phyloP scores from a whole-genome alignment of 2,888 invertebrate genomes.

The Nymphalis c-album region DNA sequence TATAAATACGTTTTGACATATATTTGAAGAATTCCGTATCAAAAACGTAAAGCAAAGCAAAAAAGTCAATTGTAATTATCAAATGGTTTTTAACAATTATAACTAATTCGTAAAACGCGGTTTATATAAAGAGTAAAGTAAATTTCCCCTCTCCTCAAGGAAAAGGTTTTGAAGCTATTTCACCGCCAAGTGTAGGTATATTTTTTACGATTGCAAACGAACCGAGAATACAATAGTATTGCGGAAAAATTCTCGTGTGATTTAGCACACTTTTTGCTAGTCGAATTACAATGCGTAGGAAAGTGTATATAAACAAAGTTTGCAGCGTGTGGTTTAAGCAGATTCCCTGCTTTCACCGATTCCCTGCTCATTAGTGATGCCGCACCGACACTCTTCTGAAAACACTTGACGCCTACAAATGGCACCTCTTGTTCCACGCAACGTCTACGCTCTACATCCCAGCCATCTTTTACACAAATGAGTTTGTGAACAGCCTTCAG shows the following conservation, averaged over 20 bases:
- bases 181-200: too few species aligned
- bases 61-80: too few species aligned
- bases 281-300: constrained; percentile 22
- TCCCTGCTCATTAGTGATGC: constrained; percentile 71
- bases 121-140: too few species aligned
- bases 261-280: constrained; percentile 22
- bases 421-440: constrained; percentile 55
- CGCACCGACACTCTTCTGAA: constrained; percentile 63
- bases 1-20: too few species aligned
- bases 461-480: constrained; percentile 37
- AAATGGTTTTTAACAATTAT: too few species aligned
- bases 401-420: constrained; percentile 72
- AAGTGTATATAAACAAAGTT: constrained; percentile 24
- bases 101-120: too few species aligned
- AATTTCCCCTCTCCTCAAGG: too few species aligned
- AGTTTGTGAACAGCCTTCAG: constrained; percentile 41
- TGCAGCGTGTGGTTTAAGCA: constrained; percentile 44
- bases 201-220: too few species aligned
- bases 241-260: constrained; percentile 18
- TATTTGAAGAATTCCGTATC: too few species aligned
- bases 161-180: too few species aligned
- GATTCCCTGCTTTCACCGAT: constrained; percentile 63
- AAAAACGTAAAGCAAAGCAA: too few species aligned
- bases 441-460: constrained; percentile 22
- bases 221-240: constrained; percentile 9